Evolutionary conservation across 2,888 invertebrate species (phyloP), one percentile per base, ranked within the genome.

Genomic region (Epistrophe grossulariae): DNA sequence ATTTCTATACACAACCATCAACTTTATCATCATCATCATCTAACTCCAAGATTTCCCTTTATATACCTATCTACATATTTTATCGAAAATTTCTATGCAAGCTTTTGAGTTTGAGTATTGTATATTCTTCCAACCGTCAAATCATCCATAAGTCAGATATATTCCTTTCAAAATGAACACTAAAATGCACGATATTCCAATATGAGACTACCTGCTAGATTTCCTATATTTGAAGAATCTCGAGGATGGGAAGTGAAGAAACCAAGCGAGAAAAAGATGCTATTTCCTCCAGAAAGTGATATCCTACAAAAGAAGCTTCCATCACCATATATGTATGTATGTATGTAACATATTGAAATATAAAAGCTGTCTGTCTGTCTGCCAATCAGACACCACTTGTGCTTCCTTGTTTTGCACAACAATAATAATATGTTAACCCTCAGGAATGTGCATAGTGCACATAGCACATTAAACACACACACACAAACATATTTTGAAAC

Each of bases 401-500:
- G 78, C 48, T 68, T 17, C 3, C 31, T 52, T 82, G 82, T 82
- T 78, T 59, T 52, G 72, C 52, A 78, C 59, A 72, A 72, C 78
- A 82, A 82, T 72, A 72, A 80, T 60, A 24, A 80, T 60, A 62
- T 82, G 72, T 68, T 68, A 78, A 78, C 66, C 72, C 72, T 52
- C 35, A 78, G 72, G 66, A 82, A 82, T 82, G 31, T 66, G 35
- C 57, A 19, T 8, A 55, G 52, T 52, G 52, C 24, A 52, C 43
- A 59, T 13, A 24, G 19, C 38, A 66, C 28, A 66, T 48, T 76
- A 62, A 38, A 70, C 38, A 64, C 38, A 52, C 45, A 76, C 43
- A 15, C 35, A 35, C 35, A 35, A 5, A 31, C 31, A 31, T 4
- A 45, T n/a, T n/a, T 15, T 13, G 9, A n/a, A 15, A 19, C 19